Evolutionary conservation across 2,113 vertebrate species (phyloP), one percentile per base, ranked within the genome.

Genomic region (Petrocephalus microphthalmus): DNA sequence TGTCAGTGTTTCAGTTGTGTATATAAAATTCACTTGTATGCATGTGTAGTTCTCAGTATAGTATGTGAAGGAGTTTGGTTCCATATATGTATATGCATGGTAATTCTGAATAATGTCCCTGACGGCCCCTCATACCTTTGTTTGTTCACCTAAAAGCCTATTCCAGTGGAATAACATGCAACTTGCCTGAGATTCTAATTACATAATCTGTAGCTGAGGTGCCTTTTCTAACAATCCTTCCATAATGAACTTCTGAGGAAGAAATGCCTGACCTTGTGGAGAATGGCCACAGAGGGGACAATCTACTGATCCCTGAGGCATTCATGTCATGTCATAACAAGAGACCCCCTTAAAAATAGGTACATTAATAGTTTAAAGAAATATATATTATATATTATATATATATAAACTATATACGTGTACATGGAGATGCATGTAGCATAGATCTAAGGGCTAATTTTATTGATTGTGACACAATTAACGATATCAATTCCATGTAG

Each of bases 401-500:
- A n/a, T n/a, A n/a, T n/a, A n/a, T n/a, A n/a, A n/a, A n/a, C n/a
- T n/a, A 3, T 67, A 67, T 29, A 13, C 29, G 60, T 67, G 25
- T 67, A 67, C 25, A 67, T 67, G n/a, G 8, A 10, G 19, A 56
- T 33, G 71, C 45, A 88, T 53, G 25, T 67, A 56, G 53, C 42
- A 51, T 71, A 25, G 49, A 83, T 49, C 33, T 33, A 25, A 19
- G 52, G 67, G 67, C 67, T 33, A 88, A 56, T 81, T n/a, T 56
- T 81, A 49, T 88, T 81, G 71, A 88, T 82, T 45, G 45, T 29
- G 47, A 53, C n/a, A 67, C 51, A 51, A 22, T 87, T 45, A 54
- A 71, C 54, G 49, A 42, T 88, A 13, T 82, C 53, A 82, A 57
- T 33, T 87, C 64, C 88, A 88, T 88, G 90, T 90, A 89, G 90